These are phyloP conservation scores for Protonibea diacanthus DNA, from an alignment of 2,797 vertebrate genomes.

Conservation along the genomic window DNA sequence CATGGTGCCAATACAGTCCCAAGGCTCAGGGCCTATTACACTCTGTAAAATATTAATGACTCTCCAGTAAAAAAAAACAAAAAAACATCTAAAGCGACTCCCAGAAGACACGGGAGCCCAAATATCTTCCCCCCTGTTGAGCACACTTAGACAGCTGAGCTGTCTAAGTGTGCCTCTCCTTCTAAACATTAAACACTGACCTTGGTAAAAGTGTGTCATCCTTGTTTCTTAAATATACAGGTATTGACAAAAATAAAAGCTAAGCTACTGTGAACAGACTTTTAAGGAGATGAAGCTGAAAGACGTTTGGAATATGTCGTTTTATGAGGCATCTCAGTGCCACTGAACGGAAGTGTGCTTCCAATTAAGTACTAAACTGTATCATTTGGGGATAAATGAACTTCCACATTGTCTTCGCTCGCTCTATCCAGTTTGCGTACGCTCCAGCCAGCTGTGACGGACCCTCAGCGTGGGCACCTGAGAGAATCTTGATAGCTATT, in stretches of 20 bases:
- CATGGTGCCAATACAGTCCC: slow-evolving; percentile 87
- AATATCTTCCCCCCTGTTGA: slow-evolving; percentile 24
- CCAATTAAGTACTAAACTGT: slow-evolving; percentile 23
- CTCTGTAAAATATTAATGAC: slow-evolving; percentile 94
- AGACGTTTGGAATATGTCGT: slow-evolving; percentile 8
- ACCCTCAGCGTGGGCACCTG: slow-evolving; percentile 7
- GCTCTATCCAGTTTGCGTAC: slow-evolving; percentile 19
- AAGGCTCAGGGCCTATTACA: slow-evolving; percentile 91
- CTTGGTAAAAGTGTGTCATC: slow-evolving; percentile 27
- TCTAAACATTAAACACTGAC: slow-evolving; percentile 32
- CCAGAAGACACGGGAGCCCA: slow-evolving; percentile 80
- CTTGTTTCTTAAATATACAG: slow-evolving; percentile 23
- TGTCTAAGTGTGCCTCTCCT: slow-evolving; percentile 11
- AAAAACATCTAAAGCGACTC: slow-evolving; percentile 88
- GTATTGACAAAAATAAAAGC: slow-evolving; percentile 34
- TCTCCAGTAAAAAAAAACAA: slow-evolving; percentile 86
- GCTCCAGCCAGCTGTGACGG: slow-evolving; percentile 34
- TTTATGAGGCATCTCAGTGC: neutral
- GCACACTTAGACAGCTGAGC: slow-evolving; percentile 15
- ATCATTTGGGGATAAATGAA: slow-evolving; percentile 54
- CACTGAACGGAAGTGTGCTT: neutral
- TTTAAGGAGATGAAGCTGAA: slow-evolving; percentile 22
- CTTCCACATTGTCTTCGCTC: slow-evolving; percentile 27
- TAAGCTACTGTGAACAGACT: neutral
- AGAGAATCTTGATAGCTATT: slow-evolving; percentile 25